phyloP scores from a whole-genome alignment of 2,113 vertebrate species.

The Laticauda laticaudata region DNA sequence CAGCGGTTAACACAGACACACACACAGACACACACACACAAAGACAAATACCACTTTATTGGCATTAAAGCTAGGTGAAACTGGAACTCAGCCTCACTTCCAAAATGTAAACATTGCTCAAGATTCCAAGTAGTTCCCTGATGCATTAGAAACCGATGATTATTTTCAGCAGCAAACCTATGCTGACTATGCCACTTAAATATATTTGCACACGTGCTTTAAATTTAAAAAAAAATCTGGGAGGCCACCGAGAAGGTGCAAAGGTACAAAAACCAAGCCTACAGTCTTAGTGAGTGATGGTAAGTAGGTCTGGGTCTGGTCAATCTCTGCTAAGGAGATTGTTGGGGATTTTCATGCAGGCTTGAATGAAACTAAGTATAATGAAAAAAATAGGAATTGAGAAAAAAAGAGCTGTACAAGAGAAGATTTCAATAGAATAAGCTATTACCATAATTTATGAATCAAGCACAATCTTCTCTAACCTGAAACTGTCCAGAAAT shows the following conservation, averaged over 20 bases:
- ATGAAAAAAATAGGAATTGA: not conserved
- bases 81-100: not conserved
- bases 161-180: not conserved
- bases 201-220: not conserved
- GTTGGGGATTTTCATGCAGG: not conserved
- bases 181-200: not conserved
- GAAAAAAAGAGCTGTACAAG: not conserved
- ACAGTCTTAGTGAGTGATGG: not conserved
- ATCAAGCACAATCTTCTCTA: not conserved
- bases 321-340: not conserved
- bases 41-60: not conserved
- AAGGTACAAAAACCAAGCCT: not conserved
- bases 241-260: not conserved
- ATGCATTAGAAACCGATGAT: not conserved
- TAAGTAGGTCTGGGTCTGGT: not conserved
- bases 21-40: not conserved
- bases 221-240: not conserved
- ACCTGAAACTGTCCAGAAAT: not conserved
- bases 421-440: not conserved
- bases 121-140: not conserved
- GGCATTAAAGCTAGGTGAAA: not conserved
- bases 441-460: not conserved
- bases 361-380: not conserved
- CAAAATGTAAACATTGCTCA: slow-evolving; percentile 4
- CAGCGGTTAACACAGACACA: not conserved